Conservation (phyloP, 2,113 vertebrate species). For the Oxygymnocypris stewartii region DNA sequence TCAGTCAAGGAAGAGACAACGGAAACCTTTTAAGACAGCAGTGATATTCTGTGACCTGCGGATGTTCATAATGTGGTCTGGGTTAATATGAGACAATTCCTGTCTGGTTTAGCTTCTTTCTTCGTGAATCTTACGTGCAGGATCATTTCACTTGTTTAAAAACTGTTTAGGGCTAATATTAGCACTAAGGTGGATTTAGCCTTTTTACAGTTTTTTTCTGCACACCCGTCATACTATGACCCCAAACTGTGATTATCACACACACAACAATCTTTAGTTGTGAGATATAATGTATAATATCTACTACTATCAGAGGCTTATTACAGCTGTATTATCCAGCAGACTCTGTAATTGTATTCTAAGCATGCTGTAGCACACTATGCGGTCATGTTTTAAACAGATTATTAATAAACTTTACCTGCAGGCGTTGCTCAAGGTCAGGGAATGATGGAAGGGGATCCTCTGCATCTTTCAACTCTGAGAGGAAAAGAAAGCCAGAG, state of each 20-base stretch:
- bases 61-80: background rate
- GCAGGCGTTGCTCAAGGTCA: constrained; percentile 84
- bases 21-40: background rate
- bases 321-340: background rate
- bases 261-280: background rate
- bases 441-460: constrained; percentile 76
- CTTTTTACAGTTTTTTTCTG: background rate
- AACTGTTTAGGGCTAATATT: background rate
- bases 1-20: background rate
- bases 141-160: constrained; percentile 38
- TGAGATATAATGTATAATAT: background rate
- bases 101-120: background rate
- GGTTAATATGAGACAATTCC: background rate
- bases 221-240: background rate
- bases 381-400: background rate
- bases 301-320: background rate
- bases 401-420: constrained; percentile 71
- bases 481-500: constrained; percentile 47
- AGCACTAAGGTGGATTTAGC: background rate
- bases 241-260: background rate
- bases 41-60: background rate
- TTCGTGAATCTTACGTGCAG: constrained; percentile 40
- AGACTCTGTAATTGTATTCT: background rate
- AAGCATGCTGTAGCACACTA: background rate
- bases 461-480: constrained; percentile 79